Percentiles rank a stretch among this genome's conserved stretches.
Conservation (phyloP, 2,797 vertebrate genomes). For the Peromyscus attwateri region DNA sequence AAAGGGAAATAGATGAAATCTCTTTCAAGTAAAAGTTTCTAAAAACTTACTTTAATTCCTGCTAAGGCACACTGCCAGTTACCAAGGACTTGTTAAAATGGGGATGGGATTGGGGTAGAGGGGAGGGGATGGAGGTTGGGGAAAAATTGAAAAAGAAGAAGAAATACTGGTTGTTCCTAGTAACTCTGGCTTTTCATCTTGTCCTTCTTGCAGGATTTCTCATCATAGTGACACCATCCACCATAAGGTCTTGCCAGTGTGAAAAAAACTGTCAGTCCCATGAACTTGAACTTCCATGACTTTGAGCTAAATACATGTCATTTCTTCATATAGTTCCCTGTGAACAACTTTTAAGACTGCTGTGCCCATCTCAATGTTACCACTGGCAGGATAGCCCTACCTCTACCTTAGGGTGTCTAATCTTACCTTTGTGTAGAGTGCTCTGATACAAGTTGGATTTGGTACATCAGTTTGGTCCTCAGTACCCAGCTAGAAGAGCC, state of each 20-base stretch:
- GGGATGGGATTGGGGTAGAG: too few relatives aligned
- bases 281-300: not conserved
- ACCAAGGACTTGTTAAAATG: too few relatives aligned
- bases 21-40: too few relatives aligned
- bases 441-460: not conserved
- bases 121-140: too few relatives aligned
- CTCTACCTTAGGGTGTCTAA: not conserved
- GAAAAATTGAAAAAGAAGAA: too few relatives aligned
- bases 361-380: not conserved
- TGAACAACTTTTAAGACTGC: not conserved
- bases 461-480: not conserved
- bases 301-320: not conserved
- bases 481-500: not conserved
- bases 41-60: too few relatives aligned
- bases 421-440: not conserved
- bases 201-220: not conserved
- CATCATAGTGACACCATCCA: not conserved
- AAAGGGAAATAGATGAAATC: too few relatives aligned
- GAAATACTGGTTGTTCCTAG: not conserved
- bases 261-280: not conserved
- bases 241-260: not conserved
- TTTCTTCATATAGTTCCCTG: not conserved
- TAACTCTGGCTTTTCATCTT: not conserved
- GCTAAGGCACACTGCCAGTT: too few relatives aligned
- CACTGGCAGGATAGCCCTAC: too few relatives aligned